Base-by-base conservation (phyloP, 2,888 invertebrate species). In the Drosophila subsilvestris region DNA sequence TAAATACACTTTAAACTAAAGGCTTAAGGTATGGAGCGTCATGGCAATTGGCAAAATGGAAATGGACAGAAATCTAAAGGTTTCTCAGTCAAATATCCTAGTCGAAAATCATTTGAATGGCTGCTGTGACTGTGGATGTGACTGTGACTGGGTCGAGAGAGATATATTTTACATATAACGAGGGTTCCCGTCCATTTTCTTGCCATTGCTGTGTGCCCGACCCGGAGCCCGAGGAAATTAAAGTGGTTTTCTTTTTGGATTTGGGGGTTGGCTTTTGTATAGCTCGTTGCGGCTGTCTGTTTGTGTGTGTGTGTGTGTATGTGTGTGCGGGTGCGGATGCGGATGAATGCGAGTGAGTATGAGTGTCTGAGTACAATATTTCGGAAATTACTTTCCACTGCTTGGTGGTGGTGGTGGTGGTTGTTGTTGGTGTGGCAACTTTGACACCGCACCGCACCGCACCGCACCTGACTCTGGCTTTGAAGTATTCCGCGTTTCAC, bases 381-480 rank as follows among this genome's bases (percentile, higher is more conserved):
- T 82, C 88, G 84, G 84, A 85, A 87, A 87, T 85, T 85, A 85
- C 88, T 87, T 87, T 85, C 77, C 80, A 67, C 77, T 73, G 73
- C 45, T 3, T 74, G 71, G 63, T 71, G 82, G 84, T 76, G 85
- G 3, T 25, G 25, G 25, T 25, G 25, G 5, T 74, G 72, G 66
- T 71, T 80, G 85, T 76, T 80, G 87, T 74, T 84, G 75, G 78
- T 76, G 79, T 32, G 80, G 76, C 75, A 79, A 74, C 82, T 78
- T 78, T 79, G 78, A 79, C 85, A 87, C 85, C 74, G 68, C 60
- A 22, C 22, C 22, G 22, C 85, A 87, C 85, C 74, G 65, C 60
- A 25, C 0, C 25, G 25, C 60, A 67, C 55, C 72, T 42, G 54
- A 49, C 50, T 63, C 72, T 63, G 63, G 69, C 81, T 82, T 83